Evolutionary conservation across 2,113 vertebrate species (phyloP).

Genomic region (Oncorhynchus keta): DNA sequence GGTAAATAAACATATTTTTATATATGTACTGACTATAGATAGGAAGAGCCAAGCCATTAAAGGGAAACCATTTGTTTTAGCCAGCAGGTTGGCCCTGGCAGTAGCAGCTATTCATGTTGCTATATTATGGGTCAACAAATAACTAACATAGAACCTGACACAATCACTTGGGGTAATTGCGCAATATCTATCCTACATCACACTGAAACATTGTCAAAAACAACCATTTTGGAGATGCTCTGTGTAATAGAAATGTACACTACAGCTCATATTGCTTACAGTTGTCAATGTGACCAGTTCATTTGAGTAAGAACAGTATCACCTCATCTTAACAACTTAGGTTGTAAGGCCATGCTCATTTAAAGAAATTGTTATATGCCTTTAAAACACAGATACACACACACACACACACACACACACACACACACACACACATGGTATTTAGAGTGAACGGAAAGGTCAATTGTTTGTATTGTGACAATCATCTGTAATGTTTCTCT

Average conservation of each 20-base stretch:
- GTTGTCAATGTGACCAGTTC: neutral
- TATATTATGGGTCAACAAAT: neutral
- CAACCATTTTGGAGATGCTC: neutral
- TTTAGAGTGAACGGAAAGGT: neutral
- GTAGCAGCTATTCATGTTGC: conserved; percentile 6
- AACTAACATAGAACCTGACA: neutral
- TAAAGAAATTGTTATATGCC: conserved; percentile 1
- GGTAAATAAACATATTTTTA: too few relatives aligned
- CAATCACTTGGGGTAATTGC: neutral
- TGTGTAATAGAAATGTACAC: neutral
- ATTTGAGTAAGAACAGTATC: neutral
- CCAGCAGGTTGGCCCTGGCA: neutral
- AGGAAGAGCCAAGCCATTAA: neutral
- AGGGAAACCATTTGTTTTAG: neutral
- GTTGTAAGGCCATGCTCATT: neutral
- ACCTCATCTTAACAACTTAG: neutral
- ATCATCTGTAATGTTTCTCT: neutral
- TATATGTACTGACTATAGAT: neutral
- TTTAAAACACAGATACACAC: neutral
- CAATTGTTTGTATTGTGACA: neutral
- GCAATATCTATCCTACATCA: neutral
- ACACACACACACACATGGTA: neutral
- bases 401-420: neutral
- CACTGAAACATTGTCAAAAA: conserved; percentile 11
- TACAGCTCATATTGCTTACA: neutral